These are phyloP conservation scores for Acrossocheilus wenchowensis DNA, from an alignment of 2,797 vertebrate genomes.

Conservation along the genomic window DNA sequence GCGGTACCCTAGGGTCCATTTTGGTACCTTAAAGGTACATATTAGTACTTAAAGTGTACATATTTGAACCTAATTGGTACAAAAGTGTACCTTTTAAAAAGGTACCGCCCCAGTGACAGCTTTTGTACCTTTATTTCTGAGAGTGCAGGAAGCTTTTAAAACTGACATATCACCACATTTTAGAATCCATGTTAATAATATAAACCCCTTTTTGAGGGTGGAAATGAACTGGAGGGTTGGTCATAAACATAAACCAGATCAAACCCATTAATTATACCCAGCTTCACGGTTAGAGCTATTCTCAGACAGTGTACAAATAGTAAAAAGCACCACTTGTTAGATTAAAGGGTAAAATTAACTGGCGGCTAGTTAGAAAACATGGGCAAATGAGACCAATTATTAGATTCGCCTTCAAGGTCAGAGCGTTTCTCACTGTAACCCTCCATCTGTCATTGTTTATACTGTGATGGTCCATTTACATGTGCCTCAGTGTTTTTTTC, in stretches of 20 bases:
- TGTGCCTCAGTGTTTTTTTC: not conserved
- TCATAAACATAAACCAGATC: not conserved
- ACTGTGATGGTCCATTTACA: not conserved
- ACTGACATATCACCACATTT: not conserved
- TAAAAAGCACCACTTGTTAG: constrained; percentile 6
- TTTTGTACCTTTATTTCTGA: no score
- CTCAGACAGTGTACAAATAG: not conserved
- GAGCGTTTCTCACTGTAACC: not conserved
- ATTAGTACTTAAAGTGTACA: no score
- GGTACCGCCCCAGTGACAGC: no score
- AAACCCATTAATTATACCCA: not conserved
- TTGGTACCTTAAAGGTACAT: no score
- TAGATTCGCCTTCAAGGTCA: not conserved
- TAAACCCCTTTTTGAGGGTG: not conserved
- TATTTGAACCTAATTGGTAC: no score
- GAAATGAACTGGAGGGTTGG: constrained; percentile 8
- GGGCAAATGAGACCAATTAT: not conserved
- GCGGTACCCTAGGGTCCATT: no score
- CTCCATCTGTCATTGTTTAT: constrained; percentile 22
- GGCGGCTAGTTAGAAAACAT: constrained; percentile 6
- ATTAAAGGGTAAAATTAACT: not conserved
- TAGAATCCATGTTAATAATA: not conserved
- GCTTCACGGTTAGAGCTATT: constrained; percentile 30
- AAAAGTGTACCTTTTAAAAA: no score
- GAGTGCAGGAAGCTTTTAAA: constrained; percentile 8